A percentile compares a stretch with the other conserved stretches of the same genome.
phyloP scores from a whole-genome alignment of 2,888 invertebrate species.

The Drosophila meridiana region DNA sequence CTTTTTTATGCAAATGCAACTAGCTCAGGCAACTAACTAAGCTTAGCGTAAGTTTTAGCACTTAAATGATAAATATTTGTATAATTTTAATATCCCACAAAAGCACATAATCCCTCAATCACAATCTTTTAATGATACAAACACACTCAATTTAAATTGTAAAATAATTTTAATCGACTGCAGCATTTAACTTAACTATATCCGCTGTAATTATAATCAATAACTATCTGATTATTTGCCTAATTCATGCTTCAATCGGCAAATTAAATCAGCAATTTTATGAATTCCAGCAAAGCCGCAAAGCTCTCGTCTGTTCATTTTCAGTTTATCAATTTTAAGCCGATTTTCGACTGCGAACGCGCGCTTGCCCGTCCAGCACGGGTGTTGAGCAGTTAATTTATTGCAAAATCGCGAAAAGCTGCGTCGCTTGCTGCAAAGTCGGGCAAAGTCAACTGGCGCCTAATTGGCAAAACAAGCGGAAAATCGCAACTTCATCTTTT shows the following conservation, averaged over 20 bases:
- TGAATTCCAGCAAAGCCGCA: not conserved
- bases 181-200: not conserved
- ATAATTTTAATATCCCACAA: not conserved
- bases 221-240: not conserved
- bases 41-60: no score
- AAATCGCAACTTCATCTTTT: conserved; percentile 68
- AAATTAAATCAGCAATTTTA: not conserved
- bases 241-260: not conserved
- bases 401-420: conserved; percentile 40
- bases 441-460: conserved; percentile 73
- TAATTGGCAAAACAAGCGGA: conserved; percentile 81
- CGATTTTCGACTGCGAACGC: conserved; percentile 25
- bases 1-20: no score
- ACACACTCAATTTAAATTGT: not conserved
- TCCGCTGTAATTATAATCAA: not conserved
- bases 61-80: no score
- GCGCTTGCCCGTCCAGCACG: conserved; percentile 6
- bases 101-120: not conserved
- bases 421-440: conserved; percentile 34
- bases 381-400: conserved; percentile 60
- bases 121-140: not conserved
- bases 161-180: not conserved
- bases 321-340: conserved; percentile 26
- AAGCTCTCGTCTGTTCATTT: conserved; percentile 26
- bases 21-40: no score